Percentiles rank a stretch among this genome's conserved stretches.
phyloP scores from a whole-genome alignment of 2,113 vertebrate genomes.

The Mustelus asterias region DNA sequence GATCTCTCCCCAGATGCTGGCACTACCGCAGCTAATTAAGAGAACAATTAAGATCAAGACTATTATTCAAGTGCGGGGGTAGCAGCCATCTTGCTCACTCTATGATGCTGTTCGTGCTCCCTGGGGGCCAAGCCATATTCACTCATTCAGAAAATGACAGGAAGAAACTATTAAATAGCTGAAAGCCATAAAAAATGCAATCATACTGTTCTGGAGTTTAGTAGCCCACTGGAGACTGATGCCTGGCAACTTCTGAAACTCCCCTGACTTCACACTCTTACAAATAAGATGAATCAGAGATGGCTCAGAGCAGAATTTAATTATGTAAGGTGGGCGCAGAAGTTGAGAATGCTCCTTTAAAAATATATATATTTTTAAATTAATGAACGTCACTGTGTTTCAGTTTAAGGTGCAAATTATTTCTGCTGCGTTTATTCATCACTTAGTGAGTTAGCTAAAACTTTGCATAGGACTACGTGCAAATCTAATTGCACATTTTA shows the following conservation, averaged over 20 bases:
- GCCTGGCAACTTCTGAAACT: slow-evolving; percentile 62
- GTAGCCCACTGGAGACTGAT: slow-evolving; percentile 62
- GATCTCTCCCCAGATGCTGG: slow-evolving; percentile 80
- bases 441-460: not conserved
- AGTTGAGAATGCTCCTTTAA: slow-evolving; percentile 50
- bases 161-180: slow-evolving; percentile 76
- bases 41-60: slow-evolving; percentile 90
- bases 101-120: slow-evolving; percentile 57
- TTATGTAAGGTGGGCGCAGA: slow-evolving; percentile 56
- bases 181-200: slow-evolving; percentile 74
- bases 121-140: slow-evolving; percentile 64
- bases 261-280: slow-evolving; percentile 60
- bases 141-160: slow-evolving; percentile 80
- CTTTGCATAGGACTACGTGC: not conserved
- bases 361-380: slow-evolving; percentile 53
- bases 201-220: slow-evolving; percentile 65
- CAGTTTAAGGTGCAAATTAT: slow-evolving; percentile 57
- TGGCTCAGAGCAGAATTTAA: slow-evolving; percentile 69
- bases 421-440: slow-evolving; percentile 52
- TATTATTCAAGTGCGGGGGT: slow-evolving; percentile 75
- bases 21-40: slow-evolving; percentile 93
- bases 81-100: slow-evolving; percentile 62
- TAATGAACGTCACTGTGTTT: slow-evolving; percentile 60
- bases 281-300: slow-evolving; percentile 71
- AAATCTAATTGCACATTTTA: not conserved